These are phyloP conservation scores for Coremacera marginata DNA, from an alignment of 2,888 invertebrate genomes.

Conservation along the genomic window DNA sequence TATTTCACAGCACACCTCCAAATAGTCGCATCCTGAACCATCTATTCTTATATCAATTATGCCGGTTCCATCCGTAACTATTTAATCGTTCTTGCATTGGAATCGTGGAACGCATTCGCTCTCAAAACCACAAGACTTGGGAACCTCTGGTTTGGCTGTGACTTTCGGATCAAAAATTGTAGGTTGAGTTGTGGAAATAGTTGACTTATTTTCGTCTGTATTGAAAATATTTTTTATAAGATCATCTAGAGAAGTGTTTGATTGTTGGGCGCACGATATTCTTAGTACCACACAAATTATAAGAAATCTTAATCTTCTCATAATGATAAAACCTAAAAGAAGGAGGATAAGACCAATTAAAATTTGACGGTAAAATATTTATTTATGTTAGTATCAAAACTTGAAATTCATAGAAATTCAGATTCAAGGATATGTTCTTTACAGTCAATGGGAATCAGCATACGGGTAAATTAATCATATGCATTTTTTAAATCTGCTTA, in stretches of 20 bases:
- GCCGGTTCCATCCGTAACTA: constrained; percentile 78
- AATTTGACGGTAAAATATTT: background rate
- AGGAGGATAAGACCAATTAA: background rate
- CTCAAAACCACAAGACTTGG: constrained; percentile 59
- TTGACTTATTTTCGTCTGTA: background rate
- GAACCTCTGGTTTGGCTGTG: constrained; percentile 34
- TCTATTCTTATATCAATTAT: constrained; percentile 82
- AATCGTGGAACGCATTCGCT: constrained; percentile 86
- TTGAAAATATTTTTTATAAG: constrained; percentile 51
- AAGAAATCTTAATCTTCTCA: background rate
- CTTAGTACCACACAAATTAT: background rate
- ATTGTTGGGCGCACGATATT: constrained; percentile 12
- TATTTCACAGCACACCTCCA: constrained; percentile 61
- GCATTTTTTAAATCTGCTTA: too few relatives aligned
- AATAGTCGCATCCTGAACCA: constrained; percentile 55
- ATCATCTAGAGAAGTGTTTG: constrained; percentile 48
- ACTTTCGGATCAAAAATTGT: constrained; percentile 35
- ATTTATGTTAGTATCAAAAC: too few relatives aligned
- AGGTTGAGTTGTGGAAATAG: constrained; percentile 34
- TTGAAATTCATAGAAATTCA: too few relatives aligned
- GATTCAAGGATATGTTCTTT: too few relatives aligned
- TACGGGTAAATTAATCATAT: too few relatives aligned
- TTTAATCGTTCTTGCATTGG: constrained; percentile 75
- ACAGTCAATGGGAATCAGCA: too few relatives aligned
- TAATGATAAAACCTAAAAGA: background rate